phyloP scores from a whole-genome alignment of 1,140 invertebrate species.

The Diorhabda sublineata region DNA sequence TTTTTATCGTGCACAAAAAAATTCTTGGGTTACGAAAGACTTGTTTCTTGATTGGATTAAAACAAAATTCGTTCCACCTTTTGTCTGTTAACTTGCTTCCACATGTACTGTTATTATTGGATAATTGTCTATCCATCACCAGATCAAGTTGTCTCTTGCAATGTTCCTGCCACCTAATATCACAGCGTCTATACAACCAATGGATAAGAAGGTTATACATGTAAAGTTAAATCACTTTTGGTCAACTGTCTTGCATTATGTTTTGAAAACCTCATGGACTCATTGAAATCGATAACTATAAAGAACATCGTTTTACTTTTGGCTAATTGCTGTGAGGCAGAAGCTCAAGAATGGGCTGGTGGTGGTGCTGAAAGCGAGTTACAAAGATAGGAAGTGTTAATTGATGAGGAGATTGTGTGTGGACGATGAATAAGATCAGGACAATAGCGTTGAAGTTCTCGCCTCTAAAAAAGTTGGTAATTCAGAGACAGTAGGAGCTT shows the following conservation, averaged over 20 bases:
- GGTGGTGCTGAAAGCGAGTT: too few species aligned
- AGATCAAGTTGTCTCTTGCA: conserved; percentile 21
- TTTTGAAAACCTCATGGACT: too few species aligned
- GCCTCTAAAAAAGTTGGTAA: too few species aligned
- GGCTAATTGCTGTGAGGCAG: neutral
- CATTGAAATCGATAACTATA: too few species aligned
- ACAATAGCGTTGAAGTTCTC: too few species aligned
- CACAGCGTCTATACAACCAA: conserved; percentile 40
- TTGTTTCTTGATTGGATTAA: conserved; percentile 17
- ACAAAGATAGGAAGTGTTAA: too few species aligned
- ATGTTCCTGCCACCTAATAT: conserved; percentile 46
- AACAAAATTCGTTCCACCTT: conserved; percentile 21
- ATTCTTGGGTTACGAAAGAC: conserved; percentile 34
- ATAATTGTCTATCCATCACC: conserved; percentile 37
- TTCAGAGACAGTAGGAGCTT: too few species aligned
- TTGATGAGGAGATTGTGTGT: too few species aligned
- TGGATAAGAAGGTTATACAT: conserved; percentile 19
- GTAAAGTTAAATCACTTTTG: conserved; percentile 24
- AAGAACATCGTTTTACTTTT: conserved; percentile 18
- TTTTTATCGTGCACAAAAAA: conserved; percentile 38
- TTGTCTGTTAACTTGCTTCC: conserved; percentile 19
- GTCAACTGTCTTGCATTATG: too few species aligned
- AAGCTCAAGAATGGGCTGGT: too few species aligned
- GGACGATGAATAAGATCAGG: too few species aligned
- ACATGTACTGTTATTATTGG: conserved; percentile 33